Evolutionary conservation across 2,113 vertebrate species (phyloP), one percentile per base, ranked within the genome.

Genomic region (Pelusios castaneus): DNA sequence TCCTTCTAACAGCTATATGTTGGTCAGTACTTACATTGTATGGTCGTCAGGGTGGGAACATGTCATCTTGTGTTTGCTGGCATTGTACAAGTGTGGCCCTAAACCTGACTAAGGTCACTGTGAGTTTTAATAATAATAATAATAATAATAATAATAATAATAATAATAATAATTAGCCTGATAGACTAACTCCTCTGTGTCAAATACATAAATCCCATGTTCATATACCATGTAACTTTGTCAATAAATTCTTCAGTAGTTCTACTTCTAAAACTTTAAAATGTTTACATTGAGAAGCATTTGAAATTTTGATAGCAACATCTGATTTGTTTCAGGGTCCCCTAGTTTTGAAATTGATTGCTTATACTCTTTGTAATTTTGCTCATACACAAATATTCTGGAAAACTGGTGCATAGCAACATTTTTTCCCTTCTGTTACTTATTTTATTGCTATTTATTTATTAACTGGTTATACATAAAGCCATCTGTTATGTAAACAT

Each of bases 21-120:
- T 89, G 34, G 17, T 16, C 41, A 88, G 41, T n/a, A 85, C 34
- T 88, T 94, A 91, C 89, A 87, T 79, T 89, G 79, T 17, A 77
- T 93, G 76, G 85, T 95, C 91, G 12, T 89, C 21, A 79, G 84
- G 88, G 85, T 91, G 93, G 96, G 92, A 86, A 94, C 84, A n/a
- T 92, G 43, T 78, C 88, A 93, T 63, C 82, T 51, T 76, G 19
- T 49, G 75, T 1, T 0, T 82, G 84, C 78, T 17, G 91, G 43
- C 38, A 85, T 83, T 60, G 22, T 21, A 55, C 70, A 91, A 27
- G 12, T 70, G 70, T 90, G 79, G 88, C 29, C 38, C 93, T 82
- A 56, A 3, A 95, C 95, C 88, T 89, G 76, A 94, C 76, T 3
- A 87, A 79, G 16, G 85, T 93, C 91, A 19, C 5, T 3, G 56